Conservation (phyloP, 2,113 vertebrate genomes). For the Microcebus griseorufus region DNA sequence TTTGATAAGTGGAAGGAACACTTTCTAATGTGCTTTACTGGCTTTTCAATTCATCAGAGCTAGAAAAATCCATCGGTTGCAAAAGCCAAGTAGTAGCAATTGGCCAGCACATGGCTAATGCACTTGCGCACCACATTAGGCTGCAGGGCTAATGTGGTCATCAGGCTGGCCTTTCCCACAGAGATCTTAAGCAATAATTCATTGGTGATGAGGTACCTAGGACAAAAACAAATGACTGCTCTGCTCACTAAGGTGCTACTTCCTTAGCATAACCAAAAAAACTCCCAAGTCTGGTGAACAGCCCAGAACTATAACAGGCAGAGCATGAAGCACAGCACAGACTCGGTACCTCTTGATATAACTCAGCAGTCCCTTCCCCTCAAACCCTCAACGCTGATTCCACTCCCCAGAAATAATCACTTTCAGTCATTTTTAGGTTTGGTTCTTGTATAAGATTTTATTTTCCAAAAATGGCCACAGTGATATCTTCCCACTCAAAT, state of each 20-base stretch:
- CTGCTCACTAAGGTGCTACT: neutral
- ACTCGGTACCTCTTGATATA: neutral
- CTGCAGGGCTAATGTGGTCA: no score
- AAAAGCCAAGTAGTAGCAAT: neutral
- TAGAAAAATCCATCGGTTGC: neutral
- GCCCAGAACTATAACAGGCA: neutral
- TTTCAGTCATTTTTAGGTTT: neutral
- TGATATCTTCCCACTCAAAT: neutral
- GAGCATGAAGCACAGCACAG: neutral
- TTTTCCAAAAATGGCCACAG: neutral
- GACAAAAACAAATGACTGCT: neutral
- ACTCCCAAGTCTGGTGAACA: neutral
- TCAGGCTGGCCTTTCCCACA: neutral
- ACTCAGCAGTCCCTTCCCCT: neutral
- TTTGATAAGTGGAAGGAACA: neutral
- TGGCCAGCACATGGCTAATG: neutral
- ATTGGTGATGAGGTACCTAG: no score
- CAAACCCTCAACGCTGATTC: neutral
- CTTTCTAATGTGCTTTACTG: neutral
- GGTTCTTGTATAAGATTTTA: neutral
- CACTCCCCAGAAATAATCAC: neutral
- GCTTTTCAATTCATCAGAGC: neutral
- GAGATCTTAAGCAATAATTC: neutral
- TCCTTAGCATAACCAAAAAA: neutral
- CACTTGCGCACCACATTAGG: neutral